Percentiles rank a stretch among this genome's conserved stretches.
Evolutionary conservation across 2,888 invertebrate species (phyloP).

Genomic region (Yponomeuta malinellus): DNA sequence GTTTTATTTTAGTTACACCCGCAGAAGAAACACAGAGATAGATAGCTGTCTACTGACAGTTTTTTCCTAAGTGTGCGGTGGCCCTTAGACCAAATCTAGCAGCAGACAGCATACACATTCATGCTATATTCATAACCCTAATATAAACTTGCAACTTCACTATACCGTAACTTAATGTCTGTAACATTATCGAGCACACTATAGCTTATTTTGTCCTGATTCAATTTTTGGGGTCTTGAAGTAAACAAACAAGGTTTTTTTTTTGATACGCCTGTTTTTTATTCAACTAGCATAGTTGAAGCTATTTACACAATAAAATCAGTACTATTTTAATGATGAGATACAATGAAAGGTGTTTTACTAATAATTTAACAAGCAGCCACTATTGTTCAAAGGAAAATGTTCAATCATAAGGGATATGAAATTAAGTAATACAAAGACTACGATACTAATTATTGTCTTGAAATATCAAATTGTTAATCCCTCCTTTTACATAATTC

Average conservation of each 20-base stretch:
- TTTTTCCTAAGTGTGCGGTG: too few relatives aligned
- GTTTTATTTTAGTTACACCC: too few relatives aligned
- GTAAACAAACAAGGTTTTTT: background rate
- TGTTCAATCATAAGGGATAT: background rate
- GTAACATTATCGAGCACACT: too few relatives aligned
- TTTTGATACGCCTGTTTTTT: background rate
- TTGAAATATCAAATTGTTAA: constrained; percentile 41
- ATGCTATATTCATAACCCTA: background rate
- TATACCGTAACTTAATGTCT: too few relatives aligned
- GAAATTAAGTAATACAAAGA: constrained; percentile 19
- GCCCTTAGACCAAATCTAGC: background rate
- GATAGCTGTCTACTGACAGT: too few relatives aligned
- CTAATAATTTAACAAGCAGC: background rate
- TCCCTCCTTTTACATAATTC: constrained; percentile 16
- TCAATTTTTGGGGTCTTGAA: too few relatives aligned
- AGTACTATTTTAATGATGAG: background rate
- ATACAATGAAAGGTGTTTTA: background rate
- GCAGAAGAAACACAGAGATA: too few relatives aligned
- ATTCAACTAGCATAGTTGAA: background rate
- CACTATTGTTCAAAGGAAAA: background rate
- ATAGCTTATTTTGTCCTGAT: too few relatives aligned
- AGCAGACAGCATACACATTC: background rate
- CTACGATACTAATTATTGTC: constrained; percentile 64
- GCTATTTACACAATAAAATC: background rate
- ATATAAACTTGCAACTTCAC: background rate